Percentiles rank a stretch among this genome's conserved stretches.
Conservation (phyloP, 2,797 vertebrate species). For the Microctenopoma lineatum region DNA sequence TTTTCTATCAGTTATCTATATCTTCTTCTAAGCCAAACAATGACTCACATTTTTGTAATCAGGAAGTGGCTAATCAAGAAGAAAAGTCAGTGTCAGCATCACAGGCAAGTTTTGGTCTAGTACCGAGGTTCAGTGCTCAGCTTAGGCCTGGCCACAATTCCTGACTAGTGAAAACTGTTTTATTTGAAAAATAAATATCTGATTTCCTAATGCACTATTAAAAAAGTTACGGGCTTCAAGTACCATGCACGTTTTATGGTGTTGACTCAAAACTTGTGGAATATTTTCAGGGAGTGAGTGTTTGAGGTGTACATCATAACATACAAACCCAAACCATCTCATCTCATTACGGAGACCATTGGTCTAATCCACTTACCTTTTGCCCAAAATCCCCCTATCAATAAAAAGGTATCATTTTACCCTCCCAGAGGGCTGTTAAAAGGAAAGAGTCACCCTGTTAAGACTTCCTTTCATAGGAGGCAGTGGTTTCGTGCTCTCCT, state of each 20-base stretch:
- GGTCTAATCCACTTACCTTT: constrained; percentile 75
- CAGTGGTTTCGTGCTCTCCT: constrained; percentile 70
- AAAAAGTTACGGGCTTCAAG: constrained; percentile 13
- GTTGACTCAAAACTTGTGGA: constrained; percentile 11
- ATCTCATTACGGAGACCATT: constrained; percentile 46
- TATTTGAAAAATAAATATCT: constrained; percentile 35
- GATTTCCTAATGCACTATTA: constrained; percentile 26
- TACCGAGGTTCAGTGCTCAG: background rate
- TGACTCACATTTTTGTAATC: background rate
- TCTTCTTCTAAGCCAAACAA: too few relatives aligned
- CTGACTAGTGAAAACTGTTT: constrained; percentile 11
- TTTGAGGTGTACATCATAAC: constrained; percentile 53
- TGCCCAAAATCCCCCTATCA: constrained; percentile 69
- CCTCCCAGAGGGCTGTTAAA: constrained; percentile 68
- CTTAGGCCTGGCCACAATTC: background rate
- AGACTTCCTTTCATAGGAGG: constrained; percentile 78
- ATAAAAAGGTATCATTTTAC: constrained; percentile 78
- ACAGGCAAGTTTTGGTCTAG: too few relatives aligned
- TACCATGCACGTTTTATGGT: constrained; percentile 4
- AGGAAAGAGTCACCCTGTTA: constrained; percentile 74
- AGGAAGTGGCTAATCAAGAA: background rate
- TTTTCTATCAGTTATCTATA: too few relatives aligned
- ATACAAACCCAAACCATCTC: constrained; percentile 52
- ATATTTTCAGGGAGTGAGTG: constrained; percentile 3
- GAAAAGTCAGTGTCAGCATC: too few relatives aligned